Conservation (phyloP, 2,797 vertebrate species). For the Neosilurus mollespiculum region DNA sequence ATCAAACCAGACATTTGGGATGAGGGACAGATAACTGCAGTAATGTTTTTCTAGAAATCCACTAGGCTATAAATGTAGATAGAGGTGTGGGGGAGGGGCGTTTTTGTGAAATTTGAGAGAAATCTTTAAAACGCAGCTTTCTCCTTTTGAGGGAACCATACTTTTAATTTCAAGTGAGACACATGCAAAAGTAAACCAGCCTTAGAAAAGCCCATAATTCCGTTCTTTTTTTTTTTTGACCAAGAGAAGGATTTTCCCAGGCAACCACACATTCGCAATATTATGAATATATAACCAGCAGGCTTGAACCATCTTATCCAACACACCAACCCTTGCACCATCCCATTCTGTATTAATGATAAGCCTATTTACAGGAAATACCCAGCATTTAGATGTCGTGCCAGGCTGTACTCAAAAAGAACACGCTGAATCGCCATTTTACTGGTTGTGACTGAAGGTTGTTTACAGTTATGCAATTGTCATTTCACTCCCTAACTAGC, state of each 20-base stretch:
- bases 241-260: constrained; percentile 4
- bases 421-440: constrained; percentile 26
- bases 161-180: neutral
- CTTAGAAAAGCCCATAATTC: neutral
- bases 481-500: constrained; percentile 27
- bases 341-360: constrained; percentile 58
- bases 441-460: constrained; percentile 37
- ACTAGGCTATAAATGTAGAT: neutral
- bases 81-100: neutral
- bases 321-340: constrained; percentile 51
- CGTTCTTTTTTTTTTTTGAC: neutral
- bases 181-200: neutral
- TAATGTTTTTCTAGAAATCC: neutral
- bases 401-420: constrained; percentile 23
- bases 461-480: constrained; percentile 41
- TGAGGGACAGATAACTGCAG: neutral
- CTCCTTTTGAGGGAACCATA: neutral
- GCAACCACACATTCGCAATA: neutral
- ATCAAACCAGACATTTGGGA: neutral
- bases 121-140: neutral
- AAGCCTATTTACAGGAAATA: constrained; percentile 45
- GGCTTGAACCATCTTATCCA: constrained; percentile 62
- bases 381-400: constrained; percentile 13
- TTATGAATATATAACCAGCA: constrained; percentile 47
- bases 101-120: neutral